A percentile compares a stretch with the other conserved stretches of the same genome.
phyloP scores from a whole-genome alignment of 2,797 vertebrate genomes.

The Peromyscus attwateri region DNA sequence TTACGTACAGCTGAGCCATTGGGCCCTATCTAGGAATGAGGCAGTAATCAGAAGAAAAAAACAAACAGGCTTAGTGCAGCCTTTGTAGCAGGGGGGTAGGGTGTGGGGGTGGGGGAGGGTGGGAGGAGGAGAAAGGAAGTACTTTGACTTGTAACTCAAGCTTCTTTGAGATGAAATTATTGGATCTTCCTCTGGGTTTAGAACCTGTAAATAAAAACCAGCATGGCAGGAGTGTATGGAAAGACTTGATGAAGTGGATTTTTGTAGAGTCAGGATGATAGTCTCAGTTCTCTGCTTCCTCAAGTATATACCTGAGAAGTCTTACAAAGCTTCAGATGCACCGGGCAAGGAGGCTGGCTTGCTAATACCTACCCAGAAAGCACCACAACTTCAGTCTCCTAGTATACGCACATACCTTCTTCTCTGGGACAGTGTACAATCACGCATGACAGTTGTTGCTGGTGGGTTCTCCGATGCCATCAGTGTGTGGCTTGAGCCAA shows the following conservation, averaged over 20 bases:
- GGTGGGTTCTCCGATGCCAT: fast-evolving
- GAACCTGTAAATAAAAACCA: not conserved
- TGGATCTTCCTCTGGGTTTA: not conserved
- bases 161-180: not conserved
- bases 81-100: not conserved
- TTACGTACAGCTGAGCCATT: not conserved
- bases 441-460: fast-evolving
- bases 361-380: not conserved
- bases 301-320: too few species aligned
- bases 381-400: not conserved
- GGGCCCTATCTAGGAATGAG: not conserved
- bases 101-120: too few species aligned
- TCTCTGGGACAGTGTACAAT: not conserved
- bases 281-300: not conserved
- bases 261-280: not conserved
- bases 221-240: fast-evolving
- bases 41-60: not conserved
- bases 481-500: fast-evolving
- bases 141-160: not conserved
- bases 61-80: not conserved
- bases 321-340: not conserved
- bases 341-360: fast-evolving
- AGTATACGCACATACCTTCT: fast-evolving
- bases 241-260: not conserved
- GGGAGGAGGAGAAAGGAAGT: not conserved